Evolutionary conservation across 2,797 vertebrate genomes (phyloP), one percentile per base, ranked within the genome.

Genomic region (Ceyx erithaca): DNA sequence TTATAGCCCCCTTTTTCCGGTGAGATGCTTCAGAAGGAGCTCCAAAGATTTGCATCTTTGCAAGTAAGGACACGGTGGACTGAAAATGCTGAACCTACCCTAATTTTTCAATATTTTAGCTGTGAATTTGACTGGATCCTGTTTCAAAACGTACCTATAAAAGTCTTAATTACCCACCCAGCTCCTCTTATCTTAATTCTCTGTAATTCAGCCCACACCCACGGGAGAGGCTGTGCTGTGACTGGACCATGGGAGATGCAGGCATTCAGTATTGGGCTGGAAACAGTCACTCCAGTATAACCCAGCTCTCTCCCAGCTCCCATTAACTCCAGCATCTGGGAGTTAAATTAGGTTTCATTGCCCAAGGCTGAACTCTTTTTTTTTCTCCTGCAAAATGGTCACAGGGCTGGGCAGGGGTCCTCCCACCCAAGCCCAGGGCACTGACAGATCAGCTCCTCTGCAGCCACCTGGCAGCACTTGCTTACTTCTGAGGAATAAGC

Each of bases 321-420:
- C 52, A 82, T 92, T 85, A 89, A 90, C 75, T 66, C 54, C 12
- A 90, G 20, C 58, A 85, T 69, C 67, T 86, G 46, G 69, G 63
- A 93, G 81, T 66, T 76, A 96, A 94, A 95, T 93, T 48, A 78
- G 84, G 95, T 96, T 94, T 95, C 86, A 88, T 93, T 85, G 93
- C 94, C 93, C 69, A 41, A 75, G 94, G 94, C 90, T 89, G 69
- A 59, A 37, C 51, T 83, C 78, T 95, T 90, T 40, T 40, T 92
- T 94, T 76, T 67, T 72, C 55, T 78, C 37, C 82, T 78, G 40
- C 55, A 28, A 94, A 96, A 89, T 76, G 95, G 94, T 92, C 90
- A 89, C 76, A 80, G 76, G 71, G 84, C 79, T 85, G n/a, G 25
- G 71, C 45, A 33, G 4, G 13, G 64, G 57, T 58, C 49, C 75